Evolutionary conservation across 2,888 invertebrate genomes (phyloP).

Genomic region (Lycocerus yunnanus): DNA sequence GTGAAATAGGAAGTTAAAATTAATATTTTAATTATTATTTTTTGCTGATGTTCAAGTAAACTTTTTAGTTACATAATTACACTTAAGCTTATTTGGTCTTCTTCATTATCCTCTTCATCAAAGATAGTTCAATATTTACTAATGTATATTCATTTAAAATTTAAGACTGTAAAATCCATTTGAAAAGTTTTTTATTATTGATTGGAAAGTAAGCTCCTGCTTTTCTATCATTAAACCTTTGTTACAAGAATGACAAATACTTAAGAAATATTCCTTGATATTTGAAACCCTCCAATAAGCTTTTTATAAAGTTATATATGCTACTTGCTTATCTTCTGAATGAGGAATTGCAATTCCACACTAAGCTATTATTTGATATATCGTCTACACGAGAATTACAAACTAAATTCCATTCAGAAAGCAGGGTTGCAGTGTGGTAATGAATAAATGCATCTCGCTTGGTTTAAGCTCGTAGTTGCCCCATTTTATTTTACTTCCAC

Average conservation of each 20-base stretch:
- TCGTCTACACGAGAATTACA: not conserved
- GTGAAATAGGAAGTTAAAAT: not conserved
- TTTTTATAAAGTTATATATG: not conserved
- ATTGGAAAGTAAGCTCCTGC: not conserved
- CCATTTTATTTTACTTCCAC: not conserved
- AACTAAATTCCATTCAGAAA: not conserved
- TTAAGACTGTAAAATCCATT: too few species aligned
- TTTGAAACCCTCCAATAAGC: not conserved
- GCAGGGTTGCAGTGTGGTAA: not conserved
- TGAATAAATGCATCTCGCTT: not conserved
- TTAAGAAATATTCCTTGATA: not conserved
- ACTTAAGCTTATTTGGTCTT: too few species aligned
- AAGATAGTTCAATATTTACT: too few species aligned
- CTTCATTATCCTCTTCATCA: too few species aligned
- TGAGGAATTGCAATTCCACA: not conserved
- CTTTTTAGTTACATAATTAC: too few species aligned
- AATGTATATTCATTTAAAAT: not conserved
- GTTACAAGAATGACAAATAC: too few species aligned
- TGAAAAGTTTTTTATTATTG: too few species aligned
- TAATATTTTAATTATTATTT: not conserved
- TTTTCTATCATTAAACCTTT: not conserved
- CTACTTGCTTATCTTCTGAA: not conserved
- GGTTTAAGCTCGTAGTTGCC: not conserved
- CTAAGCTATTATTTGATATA: not conserved
- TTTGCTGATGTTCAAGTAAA: too few species aligned